phyloP scores from a whole-genome alignment of 2,888 invertebrate genomes.

The Lasioglossum malachurum region DNA sequence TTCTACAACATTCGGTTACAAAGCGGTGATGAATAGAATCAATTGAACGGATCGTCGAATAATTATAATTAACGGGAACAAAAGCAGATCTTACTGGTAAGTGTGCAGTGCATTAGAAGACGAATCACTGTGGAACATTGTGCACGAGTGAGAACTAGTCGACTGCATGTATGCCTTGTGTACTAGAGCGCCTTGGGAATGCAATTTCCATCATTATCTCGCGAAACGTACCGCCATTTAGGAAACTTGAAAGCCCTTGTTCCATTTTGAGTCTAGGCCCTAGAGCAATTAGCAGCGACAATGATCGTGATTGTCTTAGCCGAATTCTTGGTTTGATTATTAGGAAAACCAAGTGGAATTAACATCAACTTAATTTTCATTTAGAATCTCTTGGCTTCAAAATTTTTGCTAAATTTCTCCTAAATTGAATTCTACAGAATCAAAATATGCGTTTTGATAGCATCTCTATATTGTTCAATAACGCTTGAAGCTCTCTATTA shows the following conservation, averaged over 20 bases:
- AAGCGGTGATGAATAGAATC: not conserved
- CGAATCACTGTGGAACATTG: not conserved
- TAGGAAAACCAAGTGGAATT: not conserved
- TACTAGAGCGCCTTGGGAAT: conserved; percentile 31
- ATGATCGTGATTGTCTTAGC: conserved; percentile 8
- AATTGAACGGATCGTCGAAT: not conserved
- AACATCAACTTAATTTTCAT: not conserved
- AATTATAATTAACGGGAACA: not conserved
- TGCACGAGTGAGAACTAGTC: not conserved
- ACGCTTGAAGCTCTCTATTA: not conserved
- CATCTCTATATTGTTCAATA: not conserved
- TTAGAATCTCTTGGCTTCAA: not conserved
- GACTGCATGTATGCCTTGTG: conserved; percentile 17
- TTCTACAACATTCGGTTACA: not conserved
- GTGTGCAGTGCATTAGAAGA: not conserved
- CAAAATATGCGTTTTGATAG: not conserved
- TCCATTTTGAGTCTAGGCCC: conserved; percentile 29
- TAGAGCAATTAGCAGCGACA: conserved; percentile 37
- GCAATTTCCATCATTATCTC: conserved; percentile 58
- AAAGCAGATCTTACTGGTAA: not conserved
- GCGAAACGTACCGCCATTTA: conserved; percentile 53
- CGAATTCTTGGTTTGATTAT: conserved; percentile 27
- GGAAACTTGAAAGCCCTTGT: conserved; percentile 44
- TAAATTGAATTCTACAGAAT: not conserved
- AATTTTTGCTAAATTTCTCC: not conserved